These are phyloP conservation scores for Periophthalmus magnuspinnatus DNA, from an alignment of 2,797 vertebrate genomes.

Conservation along the genomic window DNA sequence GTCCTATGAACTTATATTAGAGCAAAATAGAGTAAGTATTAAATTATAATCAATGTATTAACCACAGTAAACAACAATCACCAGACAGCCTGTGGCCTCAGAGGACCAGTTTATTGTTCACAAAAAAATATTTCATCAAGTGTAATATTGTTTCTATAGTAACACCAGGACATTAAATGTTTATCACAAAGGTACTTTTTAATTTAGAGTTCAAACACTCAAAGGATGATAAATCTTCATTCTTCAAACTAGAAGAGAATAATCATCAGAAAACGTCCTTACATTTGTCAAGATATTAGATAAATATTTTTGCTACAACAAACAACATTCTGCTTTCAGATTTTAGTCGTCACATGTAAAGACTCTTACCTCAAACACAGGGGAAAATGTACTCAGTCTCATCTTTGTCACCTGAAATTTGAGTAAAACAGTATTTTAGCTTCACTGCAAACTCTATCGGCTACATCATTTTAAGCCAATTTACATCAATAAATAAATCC, in stretches of 20 bases:
- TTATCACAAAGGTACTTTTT: too few species aligned
- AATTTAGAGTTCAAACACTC: too few species aligned
- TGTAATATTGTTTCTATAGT: not conserved
- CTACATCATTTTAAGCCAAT: not conserved
- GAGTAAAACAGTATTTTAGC: not conserved
- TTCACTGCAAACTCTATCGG: not conserved
- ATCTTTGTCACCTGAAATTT: constrained; percentile 6
- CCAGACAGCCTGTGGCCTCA: not conserved
- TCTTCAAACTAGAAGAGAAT: constrained; percentile 1
- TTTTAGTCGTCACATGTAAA: not conserved
- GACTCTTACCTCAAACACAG: not conserved
- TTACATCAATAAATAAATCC: not conserved
- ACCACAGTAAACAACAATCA: not conserved
- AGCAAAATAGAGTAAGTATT: too few species aligned
- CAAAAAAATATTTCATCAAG: not conserved
- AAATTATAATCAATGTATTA: not conserved
- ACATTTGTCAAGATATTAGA: too few species aligned
- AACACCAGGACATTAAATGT: not conserved
- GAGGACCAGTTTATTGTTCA: not conserved
- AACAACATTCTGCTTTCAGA: too few species aligned
- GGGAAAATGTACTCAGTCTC: not conserved
- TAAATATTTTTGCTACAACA: not conserved
- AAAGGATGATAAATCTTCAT: not conserved
- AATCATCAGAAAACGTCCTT: too few species aligned
- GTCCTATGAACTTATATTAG: too few species aligned